phyloP scores from a whole-genome alignment of 2,113 vertebrate genomes.

The Rissa tridactyla region DNA sequence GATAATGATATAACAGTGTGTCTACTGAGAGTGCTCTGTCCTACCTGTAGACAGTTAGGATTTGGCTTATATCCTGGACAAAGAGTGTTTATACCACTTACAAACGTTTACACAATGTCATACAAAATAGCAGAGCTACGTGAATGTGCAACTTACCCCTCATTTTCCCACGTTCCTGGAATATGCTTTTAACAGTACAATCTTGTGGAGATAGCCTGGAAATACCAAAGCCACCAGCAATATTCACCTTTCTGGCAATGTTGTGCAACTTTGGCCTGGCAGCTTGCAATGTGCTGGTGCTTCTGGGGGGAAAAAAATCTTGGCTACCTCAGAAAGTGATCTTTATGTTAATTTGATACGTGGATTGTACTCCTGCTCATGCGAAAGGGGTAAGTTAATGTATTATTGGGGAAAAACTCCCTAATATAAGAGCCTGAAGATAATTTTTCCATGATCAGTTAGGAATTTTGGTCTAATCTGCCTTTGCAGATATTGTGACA shows the following conservation, averaged over 20 bases:
- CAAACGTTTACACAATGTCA: neutral
- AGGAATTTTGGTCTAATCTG: neutral
- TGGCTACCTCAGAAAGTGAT: neutral
- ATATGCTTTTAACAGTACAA: neutral
- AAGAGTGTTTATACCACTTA: slow-evolving; percentile 22
- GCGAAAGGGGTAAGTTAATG: neutral
- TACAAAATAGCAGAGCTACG: neutral
- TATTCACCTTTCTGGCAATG: neutral
- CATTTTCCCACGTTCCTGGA: neutral
- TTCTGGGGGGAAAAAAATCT: neutral
- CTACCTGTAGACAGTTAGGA: slow-evolving; percentile 41
- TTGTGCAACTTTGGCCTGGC: neutral
- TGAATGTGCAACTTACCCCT: neutral
- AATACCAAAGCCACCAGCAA: neutral
- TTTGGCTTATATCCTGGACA: slow-evolving; percentile 39
- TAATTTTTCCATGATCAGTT: neutral
- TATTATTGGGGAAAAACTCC: neutral
- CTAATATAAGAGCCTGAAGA: neutral
- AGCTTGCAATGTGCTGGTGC: neutral
- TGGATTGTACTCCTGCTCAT: neutral
- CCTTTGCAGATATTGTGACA: neutral
- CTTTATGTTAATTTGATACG: neutral
- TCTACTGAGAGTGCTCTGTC: neutral
- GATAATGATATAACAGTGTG: neutral
- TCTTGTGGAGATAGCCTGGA: neutral